These are phyloP conservation scores for Notospermus geniculatus DNA, from an alignment of 1,140 invertebrate species.

Conservation along the genomic window DNA sequence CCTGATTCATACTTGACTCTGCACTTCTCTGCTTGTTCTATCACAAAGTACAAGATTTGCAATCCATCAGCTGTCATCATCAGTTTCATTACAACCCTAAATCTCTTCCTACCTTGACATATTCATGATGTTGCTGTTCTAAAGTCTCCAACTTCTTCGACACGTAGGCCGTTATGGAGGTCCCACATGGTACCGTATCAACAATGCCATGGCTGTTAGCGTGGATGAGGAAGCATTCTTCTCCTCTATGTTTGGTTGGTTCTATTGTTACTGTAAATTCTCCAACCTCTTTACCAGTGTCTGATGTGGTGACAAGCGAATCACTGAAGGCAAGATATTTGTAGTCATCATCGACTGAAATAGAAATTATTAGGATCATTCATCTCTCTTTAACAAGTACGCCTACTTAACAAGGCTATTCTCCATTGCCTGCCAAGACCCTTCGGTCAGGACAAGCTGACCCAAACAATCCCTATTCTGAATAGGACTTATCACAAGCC, in stretches of 20 bases:
- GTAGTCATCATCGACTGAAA: conserved; percentile 44
- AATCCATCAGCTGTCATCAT: too few species aligned
- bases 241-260: conserved; percentile 32
- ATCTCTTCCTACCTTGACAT: conserved; percentile 45
- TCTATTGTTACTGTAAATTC: conserved; percentile 51
- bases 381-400: not conserved
- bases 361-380: too few species aligned
- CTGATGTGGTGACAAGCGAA: conserved; percentile 49
- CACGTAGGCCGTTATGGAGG: conserved; percentile 52
- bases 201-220: conserved; percentile 55
- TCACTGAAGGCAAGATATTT: conserved; percentile 53
- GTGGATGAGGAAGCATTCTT: conserved; percentile 52
- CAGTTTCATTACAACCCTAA: too few species aligned
- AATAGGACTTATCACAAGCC: too few species aligned
- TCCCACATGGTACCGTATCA: conserved; percentile 54
- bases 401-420: too few species aligned
- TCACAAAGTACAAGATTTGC: too few species aligned
- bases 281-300: conserved; percentile 53
- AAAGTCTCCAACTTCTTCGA: conserved; percentile 50
- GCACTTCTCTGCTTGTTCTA: too few species aligned
- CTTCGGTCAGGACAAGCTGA: too few species aligned
- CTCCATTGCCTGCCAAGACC: too few species aligned
- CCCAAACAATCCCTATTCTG: too few species aligned
- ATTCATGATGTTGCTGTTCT: conserved; percentile 56
- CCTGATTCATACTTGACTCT: too few species aligned